Evolutionary conservation across 2,888 invertebrate species (phyloP), one percentile per base, ranked within the genome.

Genomic region (Ametastegia equiseti): DNA sequence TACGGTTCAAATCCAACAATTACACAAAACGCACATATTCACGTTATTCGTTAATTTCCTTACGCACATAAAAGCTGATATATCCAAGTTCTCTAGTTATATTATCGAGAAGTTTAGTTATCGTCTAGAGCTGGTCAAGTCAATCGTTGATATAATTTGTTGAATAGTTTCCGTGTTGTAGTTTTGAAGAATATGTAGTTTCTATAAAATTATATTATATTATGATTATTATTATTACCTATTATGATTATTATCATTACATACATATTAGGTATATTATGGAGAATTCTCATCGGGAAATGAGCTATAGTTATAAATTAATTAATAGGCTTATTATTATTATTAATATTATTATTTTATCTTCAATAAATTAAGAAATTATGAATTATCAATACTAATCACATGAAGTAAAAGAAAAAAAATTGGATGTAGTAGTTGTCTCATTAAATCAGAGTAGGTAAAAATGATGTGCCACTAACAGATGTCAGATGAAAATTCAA

Each of bases 141-240:
- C 69, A 69, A 69, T 19, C 36, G 42, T 23, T 69, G 23, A 69
- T n/a, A 65, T 65, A 63, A 27, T 65, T 65, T 19, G 63, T 65
- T n/a, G 3, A 7, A 36, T 65, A 65, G 36, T 65, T n/a, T 30
- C 15, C 36, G 63, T 65, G 30, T 65, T 65, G n/a, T 36, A 65
- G 30, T 65, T n/a, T n/a, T 36, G 33, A 33, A 63, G 15, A 63
- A 36, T 33, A 36, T 65, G 9, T 54, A 54, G 54, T 54, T n/a
- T 54, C 54, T 54, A 54, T 54, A 54, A 65, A n/a, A n/a, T n/a
- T n/a, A 33, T 36, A 30, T n/a, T 19, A 33, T 30, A 33, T 30
- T n/a, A 15, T 13, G 27, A 27, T 33, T 63, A 15, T 63, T 60
- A 60, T 15, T 60, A 27, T 60, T 27, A 50, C 7, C n/a, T 60